Percentiles rank a stretch among this genome's conserved stretches.
Conservation (phyloP, 2,888 invertebrate genomes). For the Cryptophagus acutangulus region DNA sequence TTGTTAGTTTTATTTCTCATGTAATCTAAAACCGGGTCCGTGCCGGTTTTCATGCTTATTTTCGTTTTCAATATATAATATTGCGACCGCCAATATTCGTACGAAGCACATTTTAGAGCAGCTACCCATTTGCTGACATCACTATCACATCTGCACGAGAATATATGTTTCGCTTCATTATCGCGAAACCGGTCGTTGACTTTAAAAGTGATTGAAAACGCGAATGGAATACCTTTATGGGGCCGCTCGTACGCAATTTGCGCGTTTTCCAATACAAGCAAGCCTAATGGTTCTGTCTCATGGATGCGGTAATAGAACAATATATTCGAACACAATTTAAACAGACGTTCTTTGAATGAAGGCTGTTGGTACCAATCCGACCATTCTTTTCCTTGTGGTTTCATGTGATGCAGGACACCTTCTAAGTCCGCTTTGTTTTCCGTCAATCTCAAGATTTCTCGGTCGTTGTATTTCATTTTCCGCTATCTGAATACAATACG, state of each 20-base stretch:
- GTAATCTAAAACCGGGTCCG: constrained; percentile 49
- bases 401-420: constrained; percentile 69
- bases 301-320: constrained; percentile 73
- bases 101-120: constrained; percentile 63
- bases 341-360: constrained; percentile 69
- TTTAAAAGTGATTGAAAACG: constrained; percentile 63
- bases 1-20: constrained; percentile 34
- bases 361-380: constrained; percentile 46
- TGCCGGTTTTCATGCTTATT: constrained; percentile 63
- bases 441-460: constrained; percentile 61
- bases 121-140: constrained; percentile 69
- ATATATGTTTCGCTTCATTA: constrained; percentile 55
- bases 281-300: constrained; percentile 62
- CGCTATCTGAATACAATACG: too few relatives aligned
- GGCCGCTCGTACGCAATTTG: constrained; percentile 64
- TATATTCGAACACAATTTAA: constrained; percentile 68
- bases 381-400: constrained; percentile 55
- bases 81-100: constrained; percentile 63
- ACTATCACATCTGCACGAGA: constrained; percentile 65
- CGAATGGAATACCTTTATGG: constrained; percentile 61
- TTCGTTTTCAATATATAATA: constrained; percentile 62
- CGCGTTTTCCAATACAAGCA: constrained; percentile 70
- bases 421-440: constrained; percentile 59
- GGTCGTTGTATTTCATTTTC: constrained; percentile 69
- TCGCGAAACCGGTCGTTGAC: constrained; percentile 58